Evolutionary conservation across 2,797 vertebrate species (phyloP).

Genomic region (Tympanoctomys barrerae): DNA sequence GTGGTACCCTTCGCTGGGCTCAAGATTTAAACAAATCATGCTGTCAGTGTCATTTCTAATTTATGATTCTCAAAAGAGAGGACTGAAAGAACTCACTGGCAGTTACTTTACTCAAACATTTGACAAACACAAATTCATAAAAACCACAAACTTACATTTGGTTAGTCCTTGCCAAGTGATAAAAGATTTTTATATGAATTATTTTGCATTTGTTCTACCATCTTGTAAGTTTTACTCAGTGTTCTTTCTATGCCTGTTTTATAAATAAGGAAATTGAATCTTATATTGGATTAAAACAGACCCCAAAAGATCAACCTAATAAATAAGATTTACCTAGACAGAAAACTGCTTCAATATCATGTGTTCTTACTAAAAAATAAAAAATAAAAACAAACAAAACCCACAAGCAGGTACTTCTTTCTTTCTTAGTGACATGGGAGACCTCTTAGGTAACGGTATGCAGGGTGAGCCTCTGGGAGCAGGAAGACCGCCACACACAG

Average conservation of each 20-base stretch:
- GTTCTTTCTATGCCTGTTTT: neutral
- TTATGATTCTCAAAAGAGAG: neutral
- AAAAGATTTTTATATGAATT: neutral
- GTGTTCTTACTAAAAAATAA: neutral
- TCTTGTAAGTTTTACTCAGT: neutral
- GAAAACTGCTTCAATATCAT: neutral
- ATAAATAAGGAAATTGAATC: neutral
- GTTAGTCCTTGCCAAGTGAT: neutral
- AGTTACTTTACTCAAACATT: neutral
- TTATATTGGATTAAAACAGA: neutral
- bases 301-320: neutral
- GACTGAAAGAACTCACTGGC: neutral
- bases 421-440: neutral
- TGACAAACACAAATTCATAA: neutral
- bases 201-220: neutral
- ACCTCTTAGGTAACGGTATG: neutral
- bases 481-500: neutral
- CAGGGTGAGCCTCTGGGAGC: neutral
- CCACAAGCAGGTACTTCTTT: neutral
- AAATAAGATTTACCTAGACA: neutral
- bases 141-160: neutral
- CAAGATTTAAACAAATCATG: neutral
- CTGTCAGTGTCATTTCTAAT: neutral
- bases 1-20: neutral
- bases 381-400: neutral